Evolutionary conservation across 2,113 vertebrate genomes (phyloP).

Genomic region (Pyrgilauda ruficollis): DNA sequence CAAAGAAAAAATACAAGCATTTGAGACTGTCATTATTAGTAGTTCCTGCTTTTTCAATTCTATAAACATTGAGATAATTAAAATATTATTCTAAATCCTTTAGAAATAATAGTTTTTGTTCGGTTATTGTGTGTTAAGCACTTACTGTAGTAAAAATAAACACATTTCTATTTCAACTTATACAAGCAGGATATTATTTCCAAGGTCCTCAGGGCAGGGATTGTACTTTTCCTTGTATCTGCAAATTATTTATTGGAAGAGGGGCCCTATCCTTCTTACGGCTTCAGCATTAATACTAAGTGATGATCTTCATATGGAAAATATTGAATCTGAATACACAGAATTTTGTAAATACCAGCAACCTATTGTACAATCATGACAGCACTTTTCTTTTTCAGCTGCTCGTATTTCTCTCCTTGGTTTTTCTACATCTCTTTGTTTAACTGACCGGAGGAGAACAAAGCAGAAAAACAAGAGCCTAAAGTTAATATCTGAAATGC

Average conservation of each 20-base stretch:
- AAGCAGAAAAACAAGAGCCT: background rate
- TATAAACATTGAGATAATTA: slow-evolving; percentile 31
- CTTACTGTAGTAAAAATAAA: slow-evolving; percentile 48
- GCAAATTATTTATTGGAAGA: slow-evolving; percentile 42
- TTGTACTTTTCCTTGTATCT: slow-evolving; percentile 37
- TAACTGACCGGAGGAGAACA: background rate
- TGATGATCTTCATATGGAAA: slow-evolving; percentile 36
- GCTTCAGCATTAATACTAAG: slow-evolving; percentile 31
- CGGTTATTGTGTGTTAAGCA: slow-evolving; percentile 34
- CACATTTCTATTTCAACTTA: slow-evolving; percentile 34
- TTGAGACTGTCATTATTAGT: background rate
- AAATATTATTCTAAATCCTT: slow-evolving; percentile 36
- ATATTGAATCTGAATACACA: background rate
- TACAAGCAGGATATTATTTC: slow-evolving; percentile 53
- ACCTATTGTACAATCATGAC: background rate
- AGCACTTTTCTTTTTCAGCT: slow-evolving; percentile 11
- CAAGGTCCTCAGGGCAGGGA: slow-evolving; percentile 20
- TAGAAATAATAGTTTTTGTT: slow-evolving; percentile 46
- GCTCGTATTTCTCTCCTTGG: background rate
- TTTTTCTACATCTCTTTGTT: slow-evolving; percentile 1
- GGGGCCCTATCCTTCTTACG: background rate
- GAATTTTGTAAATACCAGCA: slow-evolving; percentile 26
- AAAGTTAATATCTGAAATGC: background rate
- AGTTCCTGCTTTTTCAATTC: slow-evolving; percentile 13
- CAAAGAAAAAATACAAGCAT: background rate